phyloP scores from a whole-genome alignment of 2,797 vertebrate genomes.

The Distichodus sexfasciatus region DNA sequence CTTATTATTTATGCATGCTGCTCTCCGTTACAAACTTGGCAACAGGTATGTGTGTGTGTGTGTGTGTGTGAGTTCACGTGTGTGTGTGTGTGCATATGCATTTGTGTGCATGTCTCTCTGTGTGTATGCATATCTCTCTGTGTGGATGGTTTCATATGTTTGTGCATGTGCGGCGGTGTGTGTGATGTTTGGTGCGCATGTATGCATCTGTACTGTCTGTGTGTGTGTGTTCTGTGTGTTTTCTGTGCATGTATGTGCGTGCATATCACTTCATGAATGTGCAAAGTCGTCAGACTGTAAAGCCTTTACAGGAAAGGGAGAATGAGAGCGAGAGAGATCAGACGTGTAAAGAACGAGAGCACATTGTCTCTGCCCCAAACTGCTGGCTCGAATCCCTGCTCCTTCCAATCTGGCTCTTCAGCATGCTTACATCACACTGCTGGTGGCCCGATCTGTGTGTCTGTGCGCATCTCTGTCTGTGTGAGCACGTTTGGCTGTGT shows the following conservation, averaged over 20 bases:
- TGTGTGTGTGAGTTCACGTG: constrained; percentile 14
- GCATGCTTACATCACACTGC: constrained; percentile 10
- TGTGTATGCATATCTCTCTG: background rate
- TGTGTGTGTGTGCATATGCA: constrained; percentile 3
- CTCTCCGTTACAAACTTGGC: constrained; percentile 60
- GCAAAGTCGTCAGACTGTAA: too few relatives aligned
- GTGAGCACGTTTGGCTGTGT: constrained; percentile 7
- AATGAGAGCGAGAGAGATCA: constrained; percentile 18
- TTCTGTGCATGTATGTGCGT: too few relatives aligned
- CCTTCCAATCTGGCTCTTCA: background rate
- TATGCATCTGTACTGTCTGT: too few relatives aligned
- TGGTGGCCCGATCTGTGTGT: background rate
- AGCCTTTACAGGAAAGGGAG: too few relatives aligned
- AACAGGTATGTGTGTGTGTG: constrained; percentile 57
- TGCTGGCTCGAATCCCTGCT: background rate
- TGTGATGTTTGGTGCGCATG: too few relatives aligned
- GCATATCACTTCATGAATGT: too few relatives aligned
- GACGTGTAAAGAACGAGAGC: background rate
- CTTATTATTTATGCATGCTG: constrained; percentile 77
- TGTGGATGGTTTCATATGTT: too few relatives aligned
- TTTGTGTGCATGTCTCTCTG: background rate
- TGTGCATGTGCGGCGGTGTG: too few relatives aligned
- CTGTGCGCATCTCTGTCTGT: constrained; percentile 1
- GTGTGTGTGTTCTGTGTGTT: too few relatives aligned
- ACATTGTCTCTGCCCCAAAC: background rate